Base-by-base conservation (phyloP, 2,888 invertebrate species). In the Incurvaria masculella region DNA sequence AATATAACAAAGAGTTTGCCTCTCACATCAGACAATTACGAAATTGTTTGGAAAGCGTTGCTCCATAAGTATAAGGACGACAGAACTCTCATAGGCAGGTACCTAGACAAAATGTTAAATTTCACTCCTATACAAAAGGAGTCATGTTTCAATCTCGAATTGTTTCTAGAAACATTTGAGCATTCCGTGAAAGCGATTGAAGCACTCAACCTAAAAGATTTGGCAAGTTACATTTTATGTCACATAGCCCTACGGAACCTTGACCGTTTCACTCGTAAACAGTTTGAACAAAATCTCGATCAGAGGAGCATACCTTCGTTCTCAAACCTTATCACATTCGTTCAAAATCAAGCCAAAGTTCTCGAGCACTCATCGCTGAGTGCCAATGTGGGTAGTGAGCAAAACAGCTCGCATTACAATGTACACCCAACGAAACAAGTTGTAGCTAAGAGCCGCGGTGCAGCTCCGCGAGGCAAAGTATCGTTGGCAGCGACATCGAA, bases 1-100 rank as follows among this genome's bases (percentile, higher is more conserved):
- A 33, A 33, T 33, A 33, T 33, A 14, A n/a, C 14, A n/a, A 33
- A 33, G 14, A 33, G 33, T 14, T 33, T 33, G 14, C 33, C 33
- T 33, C 8, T 33, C 14, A 14, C 33, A 4, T 8, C 33, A 33
- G 33, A 8, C 43, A 53, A 52, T 40, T 52, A 53, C 18, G 44
- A 44, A n/a, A 19, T 52, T 21, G 49, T 52, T n/a, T 53, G 51
- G 53, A 33, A 52, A 46, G 45, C 45, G 16, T 44, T 54, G 46
- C 23, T 54, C 11, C 46, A 51, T 33, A 54, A 52, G 45, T 52
- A 54, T 39, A 49, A 52, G 18, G 54, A 54, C 39, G 49, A 50
- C 10, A 21, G 53, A 45, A 33, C 45, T 41, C 41, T 53, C 17
- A 26, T 49, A 2, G 48, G 51, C 38, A 45, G 42, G 17, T 51